These are phyloP conservation scores for Azemiops feae DNA, from an alignment of 2,113 vertebrate genomes.

Conservation along the genomic window DNA sequence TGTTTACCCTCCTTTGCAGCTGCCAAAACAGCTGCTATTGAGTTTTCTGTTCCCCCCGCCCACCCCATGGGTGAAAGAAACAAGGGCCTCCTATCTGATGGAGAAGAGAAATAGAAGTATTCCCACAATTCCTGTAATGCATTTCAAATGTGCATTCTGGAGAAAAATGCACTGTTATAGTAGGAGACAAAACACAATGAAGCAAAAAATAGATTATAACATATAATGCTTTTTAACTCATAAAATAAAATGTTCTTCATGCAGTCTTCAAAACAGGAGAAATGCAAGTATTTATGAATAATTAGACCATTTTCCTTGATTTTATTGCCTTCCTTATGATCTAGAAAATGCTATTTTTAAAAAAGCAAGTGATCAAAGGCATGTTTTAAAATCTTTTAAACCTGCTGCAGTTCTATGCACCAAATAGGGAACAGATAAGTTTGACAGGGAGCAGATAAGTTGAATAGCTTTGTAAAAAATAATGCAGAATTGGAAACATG, in stretches of 20 bases:
- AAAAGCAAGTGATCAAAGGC: background rate
- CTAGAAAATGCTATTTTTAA: background rate
- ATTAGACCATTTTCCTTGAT: background rate
- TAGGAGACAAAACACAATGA: background rate
- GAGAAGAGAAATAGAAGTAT: constrained; percentile 48
- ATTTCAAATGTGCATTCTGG: constrained; percentile 33
- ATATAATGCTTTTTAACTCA: background rate
- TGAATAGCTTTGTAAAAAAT: background rate
- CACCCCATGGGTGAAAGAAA: constrained; percentile 40
- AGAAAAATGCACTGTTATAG: background rate
- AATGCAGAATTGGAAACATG: background rate
- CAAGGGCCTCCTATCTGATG: constrained; percentile 53
- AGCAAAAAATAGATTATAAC: background rate
- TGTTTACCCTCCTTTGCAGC: constrained; percentile 61
- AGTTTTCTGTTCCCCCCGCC: background rate
- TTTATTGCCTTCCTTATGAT: background rate
- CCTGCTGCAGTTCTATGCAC: background rate
- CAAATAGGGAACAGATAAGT: background rate
- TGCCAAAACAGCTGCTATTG: constrained; percentile 65
- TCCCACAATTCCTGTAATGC: constrained; percentile 40
- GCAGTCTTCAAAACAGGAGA: background rate
- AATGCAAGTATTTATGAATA: background rate
- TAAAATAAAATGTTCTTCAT: background rate
- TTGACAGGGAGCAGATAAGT: background rate
- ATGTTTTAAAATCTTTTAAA: background rate